These are phyloP conservation scores for Narcine bancroftii DNA, from an alignment of 2,113 vertebrate genomes.

Conservation along the genomic window DNA sequence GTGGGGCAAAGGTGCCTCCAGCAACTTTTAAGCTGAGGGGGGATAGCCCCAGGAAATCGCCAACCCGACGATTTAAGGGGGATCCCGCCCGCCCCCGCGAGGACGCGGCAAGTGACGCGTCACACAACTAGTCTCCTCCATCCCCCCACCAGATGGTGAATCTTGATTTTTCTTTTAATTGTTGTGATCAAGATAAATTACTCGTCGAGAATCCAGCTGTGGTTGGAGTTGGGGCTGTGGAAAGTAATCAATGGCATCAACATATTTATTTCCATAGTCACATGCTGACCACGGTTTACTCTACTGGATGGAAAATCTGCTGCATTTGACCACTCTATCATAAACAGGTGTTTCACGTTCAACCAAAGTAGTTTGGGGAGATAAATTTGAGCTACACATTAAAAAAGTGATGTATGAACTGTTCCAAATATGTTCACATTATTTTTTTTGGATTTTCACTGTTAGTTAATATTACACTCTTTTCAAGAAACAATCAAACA, in stretches of 20 bases:
- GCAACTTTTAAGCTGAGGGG: too few species aligned
- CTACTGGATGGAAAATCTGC: neutral
- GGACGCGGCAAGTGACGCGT: too few species aligned
- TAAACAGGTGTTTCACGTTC: neutral
- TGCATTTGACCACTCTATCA: neutral
- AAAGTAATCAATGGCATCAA: neutral
- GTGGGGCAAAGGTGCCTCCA: too few species aligned
- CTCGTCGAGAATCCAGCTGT: too few species aligned
- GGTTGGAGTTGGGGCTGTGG: too few species aligned
- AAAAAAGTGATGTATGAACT: neutral
- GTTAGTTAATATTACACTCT: neutral
- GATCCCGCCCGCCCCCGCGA: too few species aligned
- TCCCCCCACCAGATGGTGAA: too few species aligned
- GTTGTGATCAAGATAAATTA: neutral
- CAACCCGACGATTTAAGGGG: too few species aligned
- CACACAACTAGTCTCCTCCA: too few species aligned
- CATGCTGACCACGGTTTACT: neutral
- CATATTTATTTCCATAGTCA: neutral
- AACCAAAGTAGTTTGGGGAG: neutral
- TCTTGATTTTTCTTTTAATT: too few species aligned
- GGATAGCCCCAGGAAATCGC: too few species aligned
- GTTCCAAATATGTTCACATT: neutral
- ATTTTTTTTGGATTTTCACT: neutral
- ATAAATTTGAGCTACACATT: neutral
- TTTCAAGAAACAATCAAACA: too few species aligned